phyloP scores from a whole-genome alignment of 2,113 vertebrate species.

The Physeter macrocephalus region DNA sequence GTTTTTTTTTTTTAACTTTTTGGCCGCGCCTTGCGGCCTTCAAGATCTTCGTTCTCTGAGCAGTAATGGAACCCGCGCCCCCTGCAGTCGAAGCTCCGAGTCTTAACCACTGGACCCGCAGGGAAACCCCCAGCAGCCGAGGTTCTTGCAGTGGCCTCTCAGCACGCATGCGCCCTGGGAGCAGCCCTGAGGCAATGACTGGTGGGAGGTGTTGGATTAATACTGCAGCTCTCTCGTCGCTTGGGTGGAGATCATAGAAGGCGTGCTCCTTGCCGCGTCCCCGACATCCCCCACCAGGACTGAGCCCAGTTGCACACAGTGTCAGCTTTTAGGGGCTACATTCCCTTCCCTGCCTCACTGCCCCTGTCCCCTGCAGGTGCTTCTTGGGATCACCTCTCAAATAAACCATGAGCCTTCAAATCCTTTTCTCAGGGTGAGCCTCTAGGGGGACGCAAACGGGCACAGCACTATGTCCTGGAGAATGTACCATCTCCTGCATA shows the following conservation, averaged over 20 bases:
- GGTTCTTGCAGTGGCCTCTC: not conserved
- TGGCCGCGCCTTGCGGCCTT: too few species aligned
- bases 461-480: not conserved
- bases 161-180: not conserved
- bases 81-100: too few species aligned
- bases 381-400: not conserved
- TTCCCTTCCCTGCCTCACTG: not conserved
- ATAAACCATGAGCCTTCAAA: not conserved
- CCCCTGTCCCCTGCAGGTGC: not conserved
- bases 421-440: not conserved
- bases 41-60: too few species aligned
- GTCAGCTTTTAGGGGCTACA: not conserved
- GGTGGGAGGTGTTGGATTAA: not conserved
- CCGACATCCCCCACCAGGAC: not conserved
- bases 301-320: not conserved
- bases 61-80: too few species aligned
- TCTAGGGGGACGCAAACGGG: not conserved
- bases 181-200: not conserved
- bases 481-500: not conserved
- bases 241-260: not conserved
- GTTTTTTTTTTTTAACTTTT: too few species aligned
- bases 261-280: accelerated
- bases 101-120: too few species aligned
- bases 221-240: not conserved
- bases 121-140: not conserved